These are phyloP conservation scores for Ptychadena robeensis DNA, from an alignment of 2,797 vertebrate species.

Conservation along the genomic window DNA sequence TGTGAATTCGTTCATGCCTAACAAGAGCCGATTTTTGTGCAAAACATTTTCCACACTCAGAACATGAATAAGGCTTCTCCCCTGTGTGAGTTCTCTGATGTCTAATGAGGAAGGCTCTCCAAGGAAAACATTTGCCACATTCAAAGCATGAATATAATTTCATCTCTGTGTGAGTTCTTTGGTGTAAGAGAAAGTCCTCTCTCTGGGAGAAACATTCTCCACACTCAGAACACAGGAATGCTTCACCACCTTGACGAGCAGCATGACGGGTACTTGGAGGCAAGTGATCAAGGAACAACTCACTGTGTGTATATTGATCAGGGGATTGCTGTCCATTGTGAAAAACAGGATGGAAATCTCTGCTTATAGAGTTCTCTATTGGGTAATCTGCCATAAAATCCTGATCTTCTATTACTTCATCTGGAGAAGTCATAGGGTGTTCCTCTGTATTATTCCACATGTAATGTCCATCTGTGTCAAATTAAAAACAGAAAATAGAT, in stretches of 20 bases:
- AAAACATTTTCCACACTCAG: not conserved
- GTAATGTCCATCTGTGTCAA: not conserved
- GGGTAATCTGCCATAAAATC: not conserved
- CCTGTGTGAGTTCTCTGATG: conserved; percentile 21
- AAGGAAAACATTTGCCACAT: conserved; percentile 28
- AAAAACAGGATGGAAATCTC: not conserved
- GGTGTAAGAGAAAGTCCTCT: conserved; percentile 3
- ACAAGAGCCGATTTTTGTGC: conserved; percentile 6
- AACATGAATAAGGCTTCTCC: not conserved
- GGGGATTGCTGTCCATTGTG: not conserved
- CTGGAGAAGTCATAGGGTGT: not conserved
- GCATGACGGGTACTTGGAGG: conserved; percentile 60
- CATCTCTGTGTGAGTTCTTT: conserved; percentile 4
- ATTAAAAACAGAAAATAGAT: not conserved
- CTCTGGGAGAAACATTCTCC: conserved; percentile 22
- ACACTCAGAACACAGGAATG: not conserved
- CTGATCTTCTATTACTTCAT: not conserved
- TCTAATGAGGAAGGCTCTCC: conserved; percentile 6
- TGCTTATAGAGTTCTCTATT: not conserved
- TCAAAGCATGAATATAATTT: not conserved
- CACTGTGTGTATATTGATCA: not conserved
- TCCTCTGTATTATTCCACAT: not conserved
- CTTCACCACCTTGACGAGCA: conserved; percentile 58
- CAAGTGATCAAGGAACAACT: conserved; percentile 21
- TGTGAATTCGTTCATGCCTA: conserved; percentile 10